A percentile compares a stretch with the other conserved stretches of the same genome.
Evolutionary conservation across 2,797 vertebrate species (phyloP).

Genomic region (Sebastes iracundus): DNA sequence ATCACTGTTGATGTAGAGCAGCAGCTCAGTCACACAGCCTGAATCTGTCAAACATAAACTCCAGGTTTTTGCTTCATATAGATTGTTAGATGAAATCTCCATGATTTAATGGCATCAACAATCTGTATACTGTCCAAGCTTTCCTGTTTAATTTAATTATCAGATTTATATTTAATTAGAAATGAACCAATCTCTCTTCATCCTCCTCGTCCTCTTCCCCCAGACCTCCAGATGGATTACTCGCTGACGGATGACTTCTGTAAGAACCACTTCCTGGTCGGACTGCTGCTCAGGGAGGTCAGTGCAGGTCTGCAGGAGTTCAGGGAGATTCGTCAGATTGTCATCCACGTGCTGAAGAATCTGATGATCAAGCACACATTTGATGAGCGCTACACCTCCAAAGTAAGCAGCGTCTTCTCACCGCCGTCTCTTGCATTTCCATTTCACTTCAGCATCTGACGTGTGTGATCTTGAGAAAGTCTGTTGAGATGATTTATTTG

Average conservation of each 20-base stretch:
- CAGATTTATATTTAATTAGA: neutral
- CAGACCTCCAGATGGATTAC: conserved; percentile 97
- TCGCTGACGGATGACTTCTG: conserved; percentile 97
- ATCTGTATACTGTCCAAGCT: neutral
- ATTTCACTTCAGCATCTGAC: neutral
- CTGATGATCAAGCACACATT: conserved; percentile 97
- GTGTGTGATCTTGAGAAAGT: neutral
- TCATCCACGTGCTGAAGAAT: conserved; percentile 94
- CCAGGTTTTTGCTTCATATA: neutral
- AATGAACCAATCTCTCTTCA: neutral
- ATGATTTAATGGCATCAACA: neutral
- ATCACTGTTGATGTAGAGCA: conserved; percentile 27
- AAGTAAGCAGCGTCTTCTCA: conserved; percentile 75
- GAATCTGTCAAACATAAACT: neutral
- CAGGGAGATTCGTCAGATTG: conserved; percentile 91
- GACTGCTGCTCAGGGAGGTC: conserved; percentile 93
- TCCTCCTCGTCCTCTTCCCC: conserved; percentile 9
- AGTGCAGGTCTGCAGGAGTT: conserved; percentile 92
- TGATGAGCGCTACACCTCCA: conserved; percentile 92
- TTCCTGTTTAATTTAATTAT: neutral
- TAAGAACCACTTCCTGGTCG: conserved; percentile 97
- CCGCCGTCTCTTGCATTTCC: neutral
- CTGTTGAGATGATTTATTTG: conserved; percentile 33
- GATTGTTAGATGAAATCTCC: neutral
- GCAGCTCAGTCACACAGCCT: conserved; percentile 17